These are phyloP conservation scores for Calameuta idolon DNA, from an alignment of 2,888 invertebrate genomes.

Conservation along the genomic window DNA sequence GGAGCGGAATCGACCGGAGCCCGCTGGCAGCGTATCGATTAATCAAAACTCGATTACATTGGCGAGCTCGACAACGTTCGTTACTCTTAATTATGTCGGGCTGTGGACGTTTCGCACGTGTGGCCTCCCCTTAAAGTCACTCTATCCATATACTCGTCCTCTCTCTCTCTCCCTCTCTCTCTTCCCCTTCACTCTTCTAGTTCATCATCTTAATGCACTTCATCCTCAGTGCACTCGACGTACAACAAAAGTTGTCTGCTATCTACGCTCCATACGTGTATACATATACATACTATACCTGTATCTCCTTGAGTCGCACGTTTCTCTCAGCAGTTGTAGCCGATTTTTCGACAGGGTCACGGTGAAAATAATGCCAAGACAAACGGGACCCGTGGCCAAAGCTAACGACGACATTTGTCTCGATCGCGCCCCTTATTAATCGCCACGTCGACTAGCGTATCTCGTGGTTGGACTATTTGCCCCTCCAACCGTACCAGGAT, in stretches of 20 bases:
- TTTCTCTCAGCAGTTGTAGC: background rate
- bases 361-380: background rate
- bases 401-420: conserved; percentile 5
- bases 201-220: conserved; percentile 12
- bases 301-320: background rate
- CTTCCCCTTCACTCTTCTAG: conserved; percentile 2
- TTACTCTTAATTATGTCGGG: conserved; percentile 8
- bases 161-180: conserved; percentile 1
- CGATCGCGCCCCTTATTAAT: conserved; percentile 7
- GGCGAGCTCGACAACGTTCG: background rate
- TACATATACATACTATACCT: background rate
- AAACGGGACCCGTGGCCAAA: background rate
- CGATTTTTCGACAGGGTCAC: background rate
- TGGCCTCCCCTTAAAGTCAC: background rate
- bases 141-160: background rate
- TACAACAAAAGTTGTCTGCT: background rate
- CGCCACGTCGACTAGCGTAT: background rate
- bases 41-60: conserved; percentile 50
- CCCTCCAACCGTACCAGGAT: background rate
- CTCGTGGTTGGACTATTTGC: background rate
- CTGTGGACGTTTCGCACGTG: background rate
- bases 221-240: background rate
- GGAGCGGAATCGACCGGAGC: conserved; percentile 43
- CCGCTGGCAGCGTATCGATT: conserved; percentile 40
- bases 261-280: background rate